Evolutionary conservation across 1,140 invertebrate species (phyloP).

Genomic region (Diploscapter pachys): DNA sequence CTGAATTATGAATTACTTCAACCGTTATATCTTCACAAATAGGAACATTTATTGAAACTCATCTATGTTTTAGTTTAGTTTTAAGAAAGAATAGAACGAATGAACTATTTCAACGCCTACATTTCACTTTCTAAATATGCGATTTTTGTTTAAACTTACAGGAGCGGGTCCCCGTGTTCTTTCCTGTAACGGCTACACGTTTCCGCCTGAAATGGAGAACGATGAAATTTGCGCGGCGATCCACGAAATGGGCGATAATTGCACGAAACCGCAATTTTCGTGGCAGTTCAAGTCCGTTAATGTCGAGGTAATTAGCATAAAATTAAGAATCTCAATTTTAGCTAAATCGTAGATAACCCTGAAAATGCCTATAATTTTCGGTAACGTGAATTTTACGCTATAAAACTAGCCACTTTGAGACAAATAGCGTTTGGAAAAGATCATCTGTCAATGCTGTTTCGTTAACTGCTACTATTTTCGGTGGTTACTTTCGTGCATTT

Average conservation of each 20-base stretch:
- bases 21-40: neutral
- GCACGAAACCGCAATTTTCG: constrained; percentile 10
- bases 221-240: constrained; percentile 12
- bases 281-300: constrained; percentile 32
- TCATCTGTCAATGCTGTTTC: too few species aligned
- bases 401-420: too few species aligned
- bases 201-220: neutral
- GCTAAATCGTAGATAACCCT: neutral
- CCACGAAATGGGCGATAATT: constrained; percentile 14
- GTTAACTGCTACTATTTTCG: too few species aligned
- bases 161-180: constrained; percentile 17
- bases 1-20: constrained; percentile 2
- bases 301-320: constrained; percentile 22
- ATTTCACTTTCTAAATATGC: neutral
- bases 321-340: neutral
- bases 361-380: neutral
- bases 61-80: too few species aligned
- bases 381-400: too few species aligned
- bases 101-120: neutral
- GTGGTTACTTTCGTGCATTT: too few species aligned
- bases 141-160: neutral
- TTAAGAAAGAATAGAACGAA: neutral
- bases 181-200: constrained; percentile 14
- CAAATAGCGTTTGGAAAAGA: too few species aligned
- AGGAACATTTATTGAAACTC: too few species aligned